Evolutionary conservation across 2,888 invertebrate species (phyloP), one percentile per base, ranked within the genome.

Genomic region (Craniophora ligustri): DNA sequence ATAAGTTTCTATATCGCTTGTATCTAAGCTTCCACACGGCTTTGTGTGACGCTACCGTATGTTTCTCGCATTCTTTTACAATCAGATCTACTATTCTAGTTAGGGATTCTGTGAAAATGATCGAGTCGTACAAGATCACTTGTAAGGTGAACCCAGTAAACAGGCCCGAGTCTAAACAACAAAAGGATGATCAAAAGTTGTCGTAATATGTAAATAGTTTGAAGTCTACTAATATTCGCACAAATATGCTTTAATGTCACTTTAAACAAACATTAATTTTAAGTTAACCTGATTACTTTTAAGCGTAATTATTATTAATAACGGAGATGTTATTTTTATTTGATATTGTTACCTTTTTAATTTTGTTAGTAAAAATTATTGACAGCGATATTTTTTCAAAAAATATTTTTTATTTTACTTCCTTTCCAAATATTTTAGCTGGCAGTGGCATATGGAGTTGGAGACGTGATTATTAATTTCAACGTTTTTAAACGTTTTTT

Each of bases 61-160:
- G 93, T 56, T 93, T 93, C 68, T 76, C 88, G 0, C 92, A 93
- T 53, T 74, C 87, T 1, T 93, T 93, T 57, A 92, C 92, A 0
- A 88, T 93, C 15, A 74, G 91, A 11, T 92, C 92, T 32, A 89
- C 85, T 5, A 92, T 93, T 34, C 70, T 93, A 49, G 91, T 93
- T 6, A 76, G 93, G 4, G 93, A 92, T 38, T 91, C 91, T 0
- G 93, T 93, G 1, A 92, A 92, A 69, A 85, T 89, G 86, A 79
- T 91, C 0, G 93, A 93, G 47, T 93, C 92, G 0, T 92, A 92
- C 67, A 93, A 91, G 53, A 93, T 93, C 11, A 93, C 92, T 4
- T 93, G 92, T 60, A 92, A 89, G 74, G 91, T 93, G n/a, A 93
- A 93, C 39, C 92, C 93, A 0, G 83, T 89, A 0, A 91, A 88